Percentiles rank a stretch among this genome's conserved stretches.
phyloP scores from a whole-genome alignment of 2,113 vertebrate genomes.

The Varanus komodoensis region DNA sequence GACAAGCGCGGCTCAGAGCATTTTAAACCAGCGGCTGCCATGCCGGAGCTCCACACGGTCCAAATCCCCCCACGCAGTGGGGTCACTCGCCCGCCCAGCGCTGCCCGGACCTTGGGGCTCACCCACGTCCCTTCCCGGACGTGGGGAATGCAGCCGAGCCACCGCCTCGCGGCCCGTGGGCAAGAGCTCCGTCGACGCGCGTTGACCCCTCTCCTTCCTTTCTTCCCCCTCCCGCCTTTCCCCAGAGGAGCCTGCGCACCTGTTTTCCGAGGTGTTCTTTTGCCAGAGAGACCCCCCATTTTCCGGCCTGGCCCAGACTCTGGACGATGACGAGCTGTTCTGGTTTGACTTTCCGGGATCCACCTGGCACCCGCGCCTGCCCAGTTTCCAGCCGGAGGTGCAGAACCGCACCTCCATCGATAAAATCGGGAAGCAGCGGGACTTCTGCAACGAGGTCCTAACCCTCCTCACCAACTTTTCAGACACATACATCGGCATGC shows the following conservation, averaged over 20 bases:
- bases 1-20: too few species aligned
- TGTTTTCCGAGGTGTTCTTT: slow-evolving; percentile 53
- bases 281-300: slow-evolving; percentile 51
- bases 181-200: too few species aligned
- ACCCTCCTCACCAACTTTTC: fast-evolving
- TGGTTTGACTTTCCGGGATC: slow-evolving; percentile 57
- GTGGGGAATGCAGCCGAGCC: not conserved
- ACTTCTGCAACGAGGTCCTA: fast-evolving
- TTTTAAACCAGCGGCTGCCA: too few species aligned
- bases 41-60: too few species aligned
- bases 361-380: slow-evolving; percentile 51
- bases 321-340: slow-evolving; percentile 66
- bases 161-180: too few species aligned
- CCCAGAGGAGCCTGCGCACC: not conserved
- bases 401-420: not conserved
- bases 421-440: not conserved
- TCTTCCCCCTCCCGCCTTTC: too few species aligned
- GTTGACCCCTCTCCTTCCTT: fast-evolving
- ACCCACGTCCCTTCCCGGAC: not conserved
- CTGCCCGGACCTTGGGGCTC: too few species aligned
- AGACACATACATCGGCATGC: not conserved
- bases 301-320: slow-evolving; percentile 47
- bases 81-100: too few species aligned
- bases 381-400: slow-evolving; percentile 60
- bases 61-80: too few species aligned